Conservation (phyloP, 2,113 vertebrate species). For the Lutjanus erythropterus region DNA sequence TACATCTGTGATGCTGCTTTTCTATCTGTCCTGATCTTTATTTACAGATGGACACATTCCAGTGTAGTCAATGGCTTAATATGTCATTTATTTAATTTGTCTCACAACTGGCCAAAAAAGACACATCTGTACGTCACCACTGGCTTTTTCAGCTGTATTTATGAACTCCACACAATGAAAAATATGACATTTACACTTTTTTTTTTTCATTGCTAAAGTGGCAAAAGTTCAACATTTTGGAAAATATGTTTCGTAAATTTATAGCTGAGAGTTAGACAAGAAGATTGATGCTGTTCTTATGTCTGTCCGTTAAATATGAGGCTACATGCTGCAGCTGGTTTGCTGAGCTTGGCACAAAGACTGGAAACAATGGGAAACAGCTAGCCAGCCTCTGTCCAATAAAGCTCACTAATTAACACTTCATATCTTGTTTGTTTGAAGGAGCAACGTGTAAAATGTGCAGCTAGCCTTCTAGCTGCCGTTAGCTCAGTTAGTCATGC, state of each 20-base stretch:
- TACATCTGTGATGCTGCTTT: constrained; percentile 37
- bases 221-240: background rate
- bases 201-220: constrained; percentile 6
- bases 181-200: background rate
- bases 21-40: constrained; percentile 10
- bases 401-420: no score
- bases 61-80: constrained; percentile 1
- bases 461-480: no score
- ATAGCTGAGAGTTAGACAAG: background rate
- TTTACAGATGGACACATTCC: constrained; percentile 8
- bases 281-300: background rate
- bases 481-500: no score
- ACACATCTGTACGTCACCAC: constrained; percentile 3
- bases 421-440: background rate
- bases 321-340: background rate
- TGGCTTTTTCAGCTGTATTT: background rate
- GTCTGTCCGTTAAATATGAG: constrained; percentile 1
- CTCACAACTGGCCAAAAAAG: background rate
- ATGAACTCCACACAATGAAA: background rate
- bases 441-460: no score
- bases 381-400: background rate
- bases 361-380: constrained; percentile 5
- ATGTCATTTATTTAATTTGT: constrained; percentile 6
- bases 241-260: background rate
- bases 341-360: constrained; percentile 8